Evolutionary conservation across 1,140 invertebrate species (phyloP), one percentile per base, ranked within the genome.

Genomic region (Halotydeus destructor): DNA sequence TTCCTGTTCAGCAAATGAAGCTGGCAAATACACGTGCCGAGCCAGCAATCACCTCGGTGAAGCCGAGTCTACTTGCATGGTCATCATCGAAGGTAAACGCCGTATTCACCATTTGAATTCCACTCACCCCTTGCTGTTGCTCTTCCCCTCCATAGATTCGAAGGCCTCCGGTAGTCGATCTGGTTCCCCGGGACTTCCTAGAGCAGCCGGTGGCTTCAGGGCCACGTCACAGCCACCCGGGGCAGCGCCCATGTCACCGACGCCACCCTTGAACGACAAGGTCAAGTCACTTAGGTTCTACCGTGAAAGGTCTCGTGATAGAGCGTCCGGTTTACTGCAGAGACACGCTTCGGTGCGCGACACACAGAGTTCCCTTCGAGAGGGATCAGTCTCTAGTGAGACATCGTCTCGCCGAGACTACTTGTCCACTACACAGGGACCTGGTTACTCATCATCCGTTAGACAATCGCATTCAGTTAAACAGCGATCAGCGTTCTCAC

Each of bases 141-240:
- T 91, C 63, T 82, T 88, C 61, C 66, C 72, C 55, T 88, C 88
- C 34, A 80, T 78, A 22, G 94, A 93, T 63, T 89, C 84, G 3
- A 93, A 86, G 60, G 85, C 94, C 63, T 84, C 84, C 32, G 91
- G 91, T 64, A 91, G 91, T 63, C 81, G 89, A 60, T 75, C 71
- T 40, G 86, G 85, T 44, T 84, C 93, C 64, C 80, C 81, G 40
- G 88, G 84, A 65, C 84, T 80, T 57, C 79, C 78, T 52, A 85
- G 83, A 62, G 75, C 79, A 48, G 67, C 89, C 42, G 72, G 76
- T 53, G 82, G 89, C 38, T 55, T 69, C 46, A 70, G 72, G 72
- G 63, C 57, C 57, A 19, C 16, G 21, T 39, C n/a, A 25, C 11
- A 48, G 23, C 16, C 12, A 12, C 18, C 16, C 22, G 1, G 12